These are phyloP conservation scores for Folsomia candida DNA, from an alignment of 2,888 invertebrate species.

Conservation along the genomic window DNA sequence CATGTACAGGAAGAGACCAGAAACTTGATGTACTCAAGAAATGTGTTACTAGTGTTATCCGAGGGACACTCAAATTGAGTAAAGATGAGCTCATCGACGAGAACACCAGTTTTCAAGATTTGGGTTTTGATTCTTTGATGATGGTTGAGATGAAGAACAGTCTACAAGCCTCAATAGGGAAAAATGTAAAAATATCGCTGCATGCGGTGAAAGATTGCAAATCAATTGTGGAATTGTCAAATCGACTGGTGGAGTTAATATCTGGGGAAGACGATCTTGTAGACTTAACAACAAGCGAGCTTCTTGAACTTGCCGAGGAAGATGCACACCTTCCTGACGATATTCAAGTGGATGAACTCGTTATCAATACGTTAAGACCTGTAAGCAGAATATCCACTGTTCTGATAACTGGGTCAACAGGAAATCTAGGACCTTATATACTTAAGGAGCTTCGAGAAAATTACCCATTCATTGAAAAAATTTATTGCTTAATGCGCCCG, in stretches of 20 bases:
- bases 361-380: background rate
- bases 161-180: slow-evolving; percentile 28
- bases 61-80: slow-evolving; percentile 22
- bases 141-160: slow-evolving; percentile 33
- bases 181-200: slow-evolving; percentile 15
- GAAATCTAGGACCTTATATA: slow-evolving; percentile 28
- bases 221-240: slow-evolving; percentile 4
- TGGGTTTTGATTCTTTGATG: slow-evolving; percentile 36
- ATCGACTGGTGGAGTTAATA: slow-evolving; percentile 20
- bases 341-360: background rate
- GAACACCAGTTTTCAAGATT: slow-evolving; percentile 6
- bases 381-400: slow-evolving; percentile 3
- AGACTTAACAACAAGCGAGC: slow-evolving; percentile 14
- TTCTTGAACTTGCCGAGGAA: slow-evolving; percentile 12
- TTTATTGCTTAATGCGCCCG: slow-evolving; percentile 21
- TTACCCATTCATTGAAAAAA: slow-evolving; percentile 7
- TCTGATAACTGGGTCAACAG: slow-evolving; percentile 26
- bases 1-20: background rate
- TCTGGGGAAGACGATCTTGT: background rate
- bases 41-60: slow-evolving; percentile 15
- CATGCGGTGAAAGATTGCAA: slow-evolving; percentile 31
- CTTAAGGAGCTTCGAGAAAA: slow-evolving; percentile 8
- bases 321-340: slow-evolving; percentile 25
- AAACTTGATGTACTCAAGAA: slow-evolving; percentile 18
- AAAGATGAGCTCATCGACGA: slow-evolving; percentile 23